A percentile compares a stretch with the other conserved stretches of the same genome.
Conservation (phyloP, 1,140 invertebrate species). For the Doryteuthis pealeii region DNA sequence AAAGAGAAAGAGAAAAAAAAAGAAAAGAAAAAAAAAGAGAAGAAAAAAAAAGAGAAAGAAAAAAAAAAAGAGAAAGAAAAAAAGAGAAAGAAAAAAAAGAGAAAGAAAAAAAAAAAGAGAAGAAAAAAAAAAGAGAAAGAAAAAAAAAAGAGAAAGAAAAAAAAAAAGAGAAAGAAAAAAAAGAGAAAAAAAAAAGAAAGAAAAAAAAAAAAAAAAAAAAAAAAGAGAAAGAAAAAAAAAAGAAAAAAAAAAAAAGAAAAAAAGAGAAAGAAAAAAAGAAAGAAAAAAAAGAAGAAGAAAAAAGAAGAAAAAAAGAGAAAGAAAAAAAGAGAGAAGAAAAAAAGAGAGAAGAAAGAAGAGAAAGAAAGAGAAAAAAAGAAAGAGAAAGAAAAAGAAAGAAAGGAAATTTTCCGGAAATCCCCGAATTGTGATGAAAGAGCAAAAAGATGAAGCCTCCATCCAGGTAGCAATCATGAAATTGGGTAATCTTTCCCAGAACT, state of each 20-base stretch:
- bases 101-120: neutral
- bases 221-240: neutral
- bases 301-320: neutral
- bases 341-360: neutral
- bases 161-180: neutral
- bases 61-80: neutral
- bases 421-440: too few species aligned
- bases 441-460: too few species aligned
- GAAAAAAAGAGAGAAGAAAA: neutral
- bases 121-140: neutral
- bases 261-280: slow-evolving; percentile 12
- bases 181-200: neutral
- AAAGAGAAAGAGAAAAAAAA: neutral
- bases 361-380: neutral
- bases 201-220: neutral
- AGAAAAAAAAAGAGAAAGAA: neutral
- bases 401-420: too few species aligned
- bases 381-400: neutral
- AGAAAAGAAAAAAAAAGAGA: neutral
- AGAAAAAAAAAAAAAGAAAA: slow-evolving; percentile 1
- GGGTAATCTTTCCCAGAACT: too few species aligned
- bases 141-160: neutral
- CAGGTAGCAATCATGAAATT: too few species aligned
- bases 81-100: neutral
- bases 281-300: neutral